Conservation (phyloP, 1,140 invertebrate genomes). For the Chymomyza costata region DNA sequence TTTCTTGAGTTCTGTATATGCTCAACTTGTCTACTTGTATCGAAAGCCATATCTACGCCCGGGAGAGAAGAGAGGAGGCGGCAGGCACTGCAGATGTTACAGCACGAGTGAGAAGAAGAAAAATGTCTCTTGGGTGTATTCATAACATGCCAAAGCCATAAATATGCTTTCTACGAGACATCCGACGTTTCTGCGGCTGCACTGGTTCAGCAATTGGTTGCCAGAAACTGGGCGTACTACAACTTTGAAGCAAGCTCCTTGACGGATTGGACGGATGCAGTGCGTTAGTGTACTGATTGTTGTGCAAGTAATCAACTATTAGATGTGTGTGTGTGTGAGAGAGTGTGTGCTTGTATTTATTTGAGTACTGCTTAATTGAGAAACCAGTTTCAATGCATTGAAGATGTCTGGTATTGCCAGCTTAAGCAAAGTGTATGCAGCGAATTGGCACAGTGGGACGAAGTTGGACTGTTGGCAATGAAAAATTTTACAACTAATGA, state of each 20-base stretch:
- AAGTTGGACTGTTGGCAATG: constrained; percentile 22
- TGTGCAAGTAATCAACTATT: constrained; percentile 30
- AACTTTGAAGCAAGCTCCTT: constrained; percentile 43
- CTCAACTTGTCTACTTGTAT: constrained; percentile 26
- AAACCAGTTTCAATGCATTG: constrained; percentile 57
- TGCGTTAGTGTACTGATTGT: constrained; percentile 30
- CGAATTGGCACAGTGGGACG: constrained; percentile 15
- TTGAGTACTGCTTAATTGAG: constrained; percentile 53
- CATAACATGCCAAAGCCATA: constrained; percentile 68
- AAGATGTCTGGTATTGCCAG: constrained; percentile 20
- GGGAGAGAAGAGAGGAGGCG: constrained; percentile 5
- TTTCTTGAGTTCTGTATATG: constrained; percentile 9
- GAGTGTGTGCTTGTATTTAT: constrained; percentile 31
- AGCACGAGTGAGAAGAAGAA: constrained; percentile 59
- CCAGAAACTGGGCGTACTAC: constrained; percentile 54
- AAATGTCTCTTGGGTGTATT: constrained; percentile 72
- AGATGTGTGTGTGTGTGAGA: constrained; percentile 2
- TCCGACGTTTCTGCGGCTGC: constrained; percentile 37
- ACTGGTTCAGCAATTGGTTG: constrained; percentile 18
- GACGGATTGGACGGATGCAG: constrained; percentile 68
- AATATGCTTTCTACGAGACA: constrained; percentile 65
- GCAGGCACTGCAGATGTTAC: constrained; percentile 2
- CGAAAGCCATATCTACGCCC: not conserved
- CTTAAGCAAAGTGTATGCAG: constrained; percentile 6
- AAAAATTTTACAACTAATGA: too few species aligned